A percentile compares a stretch with the other conserved stretches of the same genome.
These are phyloP conservation scores for Hippolais icterina DNA, from an alignment of 2,113 vertebrate genomes.

Conservation along the genomic window DNA sequence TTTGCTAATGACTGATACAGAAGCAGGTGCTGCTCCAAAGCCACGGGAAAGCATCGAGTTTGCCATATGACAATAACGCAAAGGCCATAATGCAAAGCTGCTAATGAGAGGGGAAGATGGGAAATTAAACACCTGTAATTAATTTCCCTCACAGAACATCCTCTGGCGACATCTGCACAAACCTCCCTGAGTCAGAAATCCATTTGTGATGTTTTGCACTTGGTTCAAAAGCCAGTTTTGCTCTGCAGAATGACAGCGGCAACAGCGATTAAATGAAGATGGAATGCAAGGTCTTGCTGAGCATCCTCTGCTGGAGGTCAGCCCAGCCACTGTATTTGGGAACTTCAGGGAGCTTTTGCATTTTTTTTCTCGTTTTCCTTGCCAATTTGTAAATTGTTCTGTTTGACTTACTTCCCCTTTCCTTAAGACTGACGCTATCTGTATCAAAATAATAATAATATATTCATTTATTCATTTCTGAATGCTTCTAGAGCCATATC, in stretches of 20 bases:
- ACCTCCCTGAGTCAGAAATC: neutral
- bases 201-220: neutral
- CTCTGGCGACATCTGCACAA: slow-evolving; percentile 1
- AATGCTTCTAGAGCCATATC: slow-evolving; percentile 60
- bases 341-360: neutral
- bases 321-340: neutral
- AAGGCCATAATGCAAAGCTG: neutral
- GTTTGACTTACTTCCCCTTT: slow-evolving; percentile 43
- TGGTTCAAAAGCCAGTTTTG: neutral
- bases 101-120: neutral
- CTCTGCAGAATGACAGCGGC: neutral
- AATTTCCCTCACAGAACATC: neutral
- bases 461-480: slow-evolving; percentile 57
- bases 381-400: slow-evolving; percentile 1
- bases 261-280: neutral
- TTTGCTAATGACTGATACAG: neutral
- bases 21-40: neutral
- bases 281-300: neutral
- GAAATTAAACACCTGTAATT: slow-evolving; percentile 30
- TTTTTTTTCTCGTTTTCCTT: neutral
- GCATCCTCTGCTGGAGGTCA: neutral
- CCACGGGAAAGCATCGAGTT: neutral
- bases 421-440: slow-evolving; percentile 2
- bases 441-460: slow-evolving; percentile 58
- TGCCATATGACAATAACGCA: neutral